Conservation (phyloP, 2,113 vertebrate genomes). For the Balaeniceps rex region DNA sequence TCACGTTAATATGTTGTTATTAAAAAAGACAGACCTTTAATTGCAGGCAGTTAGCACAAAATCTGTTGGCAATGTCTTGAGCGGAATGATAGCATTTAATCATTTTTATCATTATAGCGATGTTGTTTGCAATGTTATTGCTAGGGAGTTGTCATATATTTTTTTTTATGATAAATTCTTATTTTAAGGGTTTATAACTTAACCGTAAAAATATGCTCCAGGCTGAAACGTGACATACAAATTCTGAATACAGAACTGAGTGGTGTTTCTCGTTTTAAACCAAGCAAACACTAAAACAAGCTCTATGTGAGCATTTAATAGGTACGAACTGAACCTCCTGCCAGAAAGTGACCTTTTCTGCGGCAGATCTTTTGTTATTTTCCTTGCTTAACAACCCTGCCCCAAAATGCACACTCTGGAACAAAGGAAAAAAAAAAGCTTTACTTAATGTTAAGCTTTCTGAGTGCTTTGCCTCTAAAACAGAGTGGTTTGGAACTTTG, state of each 20-base stretch:
- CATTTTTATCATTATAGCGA: constrained; percentile 28
- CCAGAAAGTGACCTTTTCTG: not conserved
- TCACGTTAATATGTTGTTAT: not conserved
- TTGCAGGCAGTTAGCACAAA: constrained; percentile 33
- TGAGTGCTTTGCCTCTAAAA: not conserved
- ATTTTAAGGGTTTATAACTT: constrained; percentile 27
- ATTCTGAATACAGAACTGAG: not conserved
- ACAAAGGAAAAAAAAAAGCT: not conserved
- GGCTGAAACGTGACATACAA: not conserved
- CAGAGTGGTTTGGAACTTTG: not conserved
- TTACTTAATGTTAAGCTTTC: not conserved
- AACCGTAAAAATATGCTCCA: not conserved
- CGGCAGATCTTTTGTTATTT: not conserved
- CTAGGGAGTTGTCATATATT: not conserved
- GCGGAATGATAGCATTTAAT: constrained; percentile 33
- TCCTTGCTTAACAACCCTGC: not conserved
- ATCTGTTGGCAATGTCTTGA: constrained; percentile 19
- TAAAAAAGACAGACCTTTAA: constrained; percentile 32
- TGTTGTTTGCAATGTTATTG: constrained; percentile 15
- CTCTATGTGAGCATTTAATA: not conserved
- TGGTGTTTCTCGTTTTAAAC: not conserved
- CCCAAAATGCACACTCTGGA: not conserved
- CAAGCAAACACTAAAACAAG: not conserved
- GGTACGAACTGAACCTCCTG: not conserved
- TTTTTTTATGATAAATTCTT: constrained; percentile 29